Base-by-base conservation (phyloP, 2,113 vertebrate species). In the Tupaia chinensis region DNA sequence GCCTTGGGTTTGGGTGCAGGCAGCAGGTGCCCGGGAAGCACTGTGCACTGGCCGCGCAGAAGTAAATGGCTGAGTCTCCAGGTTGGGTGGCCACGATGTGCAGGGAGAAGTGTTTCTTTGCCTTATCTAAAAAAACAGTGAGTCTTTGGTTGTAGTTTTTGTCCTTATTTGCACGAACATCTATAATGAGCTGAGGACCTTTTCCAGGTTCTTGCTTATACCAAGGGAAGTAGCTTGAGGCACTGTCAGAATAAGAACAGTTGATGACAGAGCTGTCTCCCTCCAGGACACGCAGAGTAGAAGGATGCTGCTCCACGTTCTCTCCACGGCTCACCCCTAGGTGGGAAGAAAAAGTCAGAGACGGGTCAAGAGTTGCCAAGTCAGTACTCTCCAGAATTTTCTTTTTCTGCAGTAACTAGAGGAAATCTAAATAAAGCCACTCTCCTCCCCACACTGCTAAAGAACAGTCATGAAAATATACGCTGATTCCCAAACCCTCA, bases 131-230 rank as follows among this genome's bases (percentile, higher is more conserved):
- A 0, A 16, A 8, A 54, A 90, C 29, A 7, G 69, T 68, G 16
- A 96, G 4, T 92, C 94, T 68, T 60, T 6, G 2, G 3, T 1
- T n/a, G 78, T 60, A 0, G 0, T 72, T 76, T 25, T 1, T 69
- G 1, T 1, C n/a, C 22, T 0, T 0, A 63, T 12, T 83, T 87
- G 97, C 89, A 29, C 0, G 3, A 95, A 96, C 61, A 10, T 5
- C 10, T 66, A 65, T 95, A 25, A 96, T n/a, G 8, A 94, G 0
- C 32, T 89, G 69, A 1, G 3, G 92, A 16, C 69, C 82, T 83
- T 88, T 88, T 2, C 95, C 86, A 82, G 60, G 3, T 80, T 94
- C 95, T 81, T 96, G 77, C 3, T 96, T 97, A 68, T 97, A 97
- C 93, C 96, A 97, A 14, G 3, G 74, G 65, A 97, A 96, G 29